Evolutionary conservation across 2,113 vertebrate genomes (phyloP).

Genomic region (Triplophysa dalaica): DNA sequence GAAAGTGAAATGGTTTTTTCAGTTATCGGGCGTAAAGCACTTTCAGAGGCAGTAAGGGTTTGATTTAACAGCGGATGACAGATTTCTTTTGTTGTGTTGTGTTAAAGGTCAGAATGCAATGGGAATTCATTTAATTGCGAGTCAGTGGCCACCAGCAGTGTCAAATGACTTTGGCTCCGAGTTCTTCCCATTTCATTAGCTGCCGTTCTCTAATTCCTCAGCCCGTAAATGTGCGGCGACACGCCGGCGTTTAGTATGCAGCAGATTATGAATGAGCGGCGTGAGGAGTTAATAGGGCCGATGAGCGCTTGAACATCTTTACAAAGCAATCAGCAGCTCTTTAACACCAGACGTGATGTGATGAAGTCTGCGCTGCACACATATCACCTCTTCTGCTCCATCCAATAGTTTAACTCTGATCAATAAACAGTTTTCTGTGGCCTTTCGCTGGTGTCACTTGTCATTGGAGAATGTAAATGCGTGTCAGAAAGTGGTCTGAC

Average conservation of each 20-base stretch:
- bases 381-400: constrained; percentile 91
- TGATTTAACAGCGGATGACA: constrained; percentile 14
- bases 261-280: constrained; percentile 69
- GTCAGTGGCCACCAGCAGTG: constrained; percentile 64
- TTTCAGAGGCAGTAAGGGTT: neutral
- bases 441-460: constrained; percentile 94
- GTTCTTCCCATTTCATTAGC: constrained; percentile 63
- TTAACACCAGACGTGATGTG: constrained; percentile 83
- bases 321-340: constrained; percentile 73
- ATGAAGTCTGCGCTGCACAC: constrained; percentile 91
- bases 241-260: constrained; percentile 77
- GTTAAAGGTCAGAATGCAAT: constrained; percentile 72
- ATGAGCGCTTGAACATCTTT: constrained; percentile 67
- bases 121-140: constrained; percentile 72
- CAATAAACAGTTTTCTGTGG: constrained; percentile 97
- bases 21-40: neutral
- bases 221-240: constrained; percentile 67
- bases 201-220: constrained; percentile 57
- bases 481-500: constrained; percentile 94
- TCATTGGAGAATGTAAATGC: constrained; percentile 91
- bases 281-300: constrained; percentile 77
- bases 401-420: constrained; percentile 94
- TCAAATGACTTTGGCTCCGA: constrained; percentile 57
- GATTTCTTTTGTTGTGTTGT: constrained; percentile 64
- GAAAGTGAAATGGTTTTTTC: too few relatives aligned